phyloP scores from a whole-genome alignment of 2,113 vertebrate genomes.

The Pygoscelis antarcticus region DNA sequence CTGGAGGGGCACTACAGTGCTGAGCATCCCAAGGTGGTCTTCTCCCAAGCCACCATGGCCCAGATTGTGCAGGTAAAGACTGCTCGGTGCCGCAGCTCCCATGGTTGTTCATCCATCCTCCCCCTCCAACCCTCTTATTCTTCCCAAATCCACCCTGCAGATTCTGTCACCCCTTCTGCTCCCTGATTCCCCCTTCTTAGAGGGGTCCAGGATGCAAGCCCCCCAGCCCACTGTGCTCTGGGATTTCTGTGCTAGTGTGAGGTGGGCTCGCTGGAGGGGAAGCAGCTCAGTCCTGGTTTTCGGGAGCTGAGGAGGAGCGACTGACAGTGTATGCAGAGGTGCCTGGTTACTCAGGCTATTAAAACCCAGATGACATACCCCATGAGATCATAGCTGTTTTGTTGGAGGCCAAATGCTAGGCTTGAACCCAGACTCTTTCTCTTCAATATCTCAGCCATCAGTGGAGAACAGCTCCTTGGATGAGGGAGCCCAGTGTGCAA shows the following conservation, averaged over 20 bases:
- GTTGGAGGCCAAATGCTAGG: background rate
- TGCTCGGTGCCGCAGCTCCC: background rate
- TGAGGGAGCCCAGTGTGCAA: background rate
- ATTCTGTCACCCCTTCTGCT: background rate
- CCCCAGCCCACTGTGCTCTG: background rate
- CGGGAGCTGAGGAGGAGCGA: background rate
- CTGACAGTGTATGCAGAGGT: background rate
- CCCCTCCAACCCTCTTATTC: background rate
- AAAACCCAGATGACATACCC: accelerated
- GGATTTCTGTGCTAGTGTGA: background rate
- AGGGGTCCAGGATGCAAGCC: background rate
- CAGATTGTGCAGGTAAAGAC: slow-evolving; percentile 72
- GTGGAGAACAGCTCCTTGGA: background rate
- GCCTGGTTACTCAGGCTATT: background rate
- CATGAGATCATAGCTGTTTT: background rate
- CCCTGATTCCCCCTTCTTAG: background rate
- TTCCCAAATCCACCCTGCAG: background rate
- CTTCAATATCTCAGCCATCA: background rate
- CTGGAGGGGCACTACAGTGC: slow-evolving; percentile 80
- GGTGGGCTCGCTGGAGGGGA: background rate
- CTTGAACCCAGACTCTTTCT: background rate
- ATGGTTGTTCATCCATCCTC: accelerated
- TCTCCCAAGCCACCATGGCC: slow-evolving; percentile 61
- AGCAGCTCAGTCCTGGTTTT: background rate
- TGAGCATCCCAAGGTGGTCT: slow-evolving; percentile 73